Conservation (phyloP, 2,113 vertebrate genomes). For the Syngnathoides biaculeatus region DNA sequence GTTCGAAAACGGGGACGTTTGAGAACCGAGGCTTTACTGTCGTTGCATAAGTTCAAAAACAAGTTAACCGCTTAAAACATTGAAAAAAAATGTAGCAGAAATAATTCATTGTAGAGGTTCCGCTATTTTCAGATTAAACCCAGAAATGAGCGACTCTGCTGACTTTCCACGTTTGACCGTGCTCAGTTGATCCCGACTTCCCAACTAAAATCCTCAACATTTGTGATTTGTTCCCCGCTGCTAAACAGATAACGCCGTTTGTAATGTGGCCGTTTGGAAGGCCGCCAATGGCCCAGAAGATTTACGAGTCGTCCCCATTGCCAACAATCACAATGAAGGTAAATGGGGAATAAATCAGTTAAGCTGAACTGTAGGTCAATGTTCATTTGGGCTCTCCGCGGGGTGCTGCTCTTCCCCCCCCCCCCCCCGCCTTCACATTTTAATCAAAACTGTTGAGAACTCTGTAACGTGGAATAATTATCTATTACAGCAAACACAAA, state of each 20-base stretch:
- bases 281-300: conserved; percentile 72
- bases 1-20: too few relatives aligned
- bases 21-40: too few relatives aligned
- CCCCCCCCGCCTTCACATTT: background rate
- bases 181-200: conserved; percentile 13
- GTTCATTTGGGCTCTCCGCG: conserved; percentile 26
- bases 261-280: conserved; percentile 72
- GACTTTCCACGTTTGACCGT: conserved; percentile 13
- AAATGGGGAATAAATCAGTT: conserved; percentile 60
- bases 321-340: conserved; percentile 82
- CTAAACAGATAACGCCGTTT: conserved; percentile 50
- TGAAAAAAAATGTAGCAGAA: background rate
- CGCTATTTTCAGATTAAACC: conserved; percentile 2
- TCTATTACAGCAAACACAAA: background rate
- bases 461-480: background rate
- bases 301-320: conserved; percentile 70
- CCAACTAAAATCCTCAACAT: conserved; percentile 32
- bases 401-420: background rate
- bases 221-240: conserved; percentile 26
- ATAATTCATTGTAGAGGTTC: background rate
- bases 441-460: background rate
- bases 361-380: conserved; percentile 33
- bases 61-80: background rate
- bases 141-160: conserved; percentile 1
- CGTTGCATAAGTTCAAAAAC: background rate